These are phyloP conservation scores for Microctenopoma stevenorrisi DNA, from an alignment of 2,797 vertebrate genomes.

Conservation along the genomic window DNA sequence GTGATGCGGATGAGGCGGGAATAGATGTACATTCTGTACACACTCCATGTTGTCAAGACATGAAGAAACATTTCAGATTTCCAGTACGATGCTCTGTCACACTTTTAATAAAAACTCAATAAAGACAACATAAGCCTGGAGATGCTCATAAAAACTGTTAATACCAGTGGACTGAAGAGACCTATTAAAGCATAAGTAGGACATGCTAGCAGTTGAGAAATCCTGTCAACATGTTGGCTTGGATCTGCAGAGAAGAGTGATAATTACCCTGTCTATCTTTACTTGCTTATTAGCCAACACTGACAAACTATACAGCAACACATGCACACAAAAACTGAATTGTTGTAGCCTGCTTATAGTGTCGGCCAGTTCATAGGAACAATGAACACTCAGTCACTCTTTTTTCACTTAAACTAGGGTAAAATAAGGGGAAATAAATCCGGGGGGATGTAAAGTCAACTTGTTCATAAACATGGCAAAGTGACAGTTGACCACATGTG, in stretches of 20 bases:
- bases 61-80: slow-evolving; percentile 2
- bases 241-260: slow-evolving; percentile 25
- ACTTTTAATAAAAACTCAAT: not conserved
- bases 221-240: slow-evolving; percentile 3
- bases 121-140: slow-evolving; percentile 9
- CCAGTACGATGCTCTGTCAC: not conserved
- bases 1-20: not conserved
- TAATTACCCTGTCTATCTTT: slow-evolving; percentile 16
- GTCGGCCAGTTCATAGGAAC: not conserved
- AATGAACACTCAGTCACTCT: not conserved
- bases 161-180: slow-evolving; percentile 25
- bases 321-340: not conserved
- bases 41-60: not conserved
- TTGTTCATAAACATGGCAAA: slow-evolving; percentile 45
- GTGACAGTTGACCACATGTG: slow-evolving; percentile 59
- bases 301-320: not conserved
- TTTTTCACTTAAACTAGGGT: not conserved
- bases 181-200: slow-evolving; percentile 23
- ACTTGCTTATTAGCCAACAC: slow-evolving; percentile 5
- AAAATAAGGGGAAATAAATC: slow-evolving; percentile 28
- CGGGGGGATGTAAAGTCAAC: slow-evolving; percentile 35
- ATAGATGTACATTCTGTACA: not conserved
- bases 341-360: not conserved
- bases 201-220: slow-evolving; percentile 16
- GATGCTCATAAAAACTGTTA: slow-evolving; percentile 13